Conservation (phyloP, 1,140 invertebrate genomes). For the Berghia stephanieae region DNA sequence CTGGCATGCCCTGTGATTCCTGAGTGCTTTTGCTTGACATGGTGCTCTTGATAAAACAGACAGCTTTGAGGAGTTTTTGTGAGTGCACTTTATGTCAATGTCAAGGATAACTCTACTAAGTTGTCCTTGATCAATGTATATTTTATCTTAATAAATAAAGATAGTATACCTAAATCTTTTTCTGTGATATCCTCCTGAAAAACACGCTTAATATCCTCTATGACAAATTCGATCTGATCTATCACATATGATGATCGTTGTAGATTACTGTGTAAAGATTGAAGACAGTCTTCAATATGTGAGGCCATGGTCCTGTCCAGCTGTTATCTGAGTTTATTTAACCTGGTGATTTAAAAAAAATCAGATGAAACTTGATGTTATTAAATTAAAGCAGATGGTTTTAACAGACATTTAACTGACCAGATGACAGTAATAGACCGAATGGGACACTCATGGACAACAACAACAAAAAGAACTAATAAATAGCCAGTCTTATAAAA, state of each 20-base stretch:
- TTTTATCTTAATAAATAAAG: not conserved
- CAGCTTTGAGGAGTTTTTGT: not conserved
- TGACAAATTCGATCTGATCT: slow-evolving; percentile 44
- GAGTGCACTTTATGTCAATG: not conserved
- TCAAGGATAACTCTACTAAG: not conserved
- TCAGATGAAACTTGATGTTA: no score
- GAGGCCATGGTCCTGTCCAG: no score
- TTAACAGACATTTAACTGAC: no score
- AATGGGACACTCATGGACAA: no score
- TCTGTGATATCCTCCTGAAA: slow-evolving; percentile 51
- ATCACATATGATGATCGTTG: slow-evolving; percentile 16
- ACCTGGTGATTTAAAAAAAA: no score
- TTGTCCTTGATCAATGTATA: not conserved
- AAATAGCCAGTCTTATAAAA: no score
- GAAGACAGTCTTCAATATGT: slow-evolving; percentile 45
- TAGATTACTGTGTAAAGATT: slow-evolving; percentile 39
- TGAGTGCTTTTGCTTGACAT: not conserved
- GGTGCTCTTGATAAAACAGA: not conserved
- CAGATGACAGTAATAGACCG: no score
- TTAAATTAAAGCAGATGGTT: no score
- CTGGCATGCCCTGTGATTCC: not conserved
- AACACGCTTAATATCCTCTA: slow-evolving; percentile 52
- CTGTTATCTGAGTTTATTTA: no score
- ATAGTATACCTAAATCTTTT: slow-evolving; percentile 50
- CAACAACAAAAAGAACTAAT: no score